Evolutionary conservation across 1,140 invertebrate genomes (phyloP), one percentile per base, ranked within the genome.

Genomic region (Whitmania pigra): DNA sequence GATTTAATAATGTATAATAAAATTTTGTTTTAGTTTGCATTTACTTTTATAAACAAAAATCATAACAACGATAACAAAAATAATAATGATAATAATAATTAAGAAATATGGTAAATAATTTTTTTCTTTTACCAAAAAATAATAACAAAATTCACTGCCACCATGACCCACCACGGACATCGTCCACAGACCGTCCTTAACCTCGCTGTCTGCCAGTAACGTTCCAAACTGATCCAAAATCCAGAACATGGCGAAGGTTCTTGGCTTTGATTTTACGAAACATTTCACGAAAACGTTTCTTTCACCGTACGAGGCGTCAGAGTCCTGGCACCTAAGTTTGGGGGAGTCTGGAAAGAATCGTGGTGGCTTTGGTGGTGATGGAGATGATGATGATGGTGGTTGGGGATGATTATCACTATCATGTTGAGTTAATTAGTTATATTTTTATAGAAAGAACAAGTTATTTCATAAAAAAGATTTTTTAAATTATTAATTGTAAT

Each of bases 111-210:
- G 6, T 36, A 36, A 36, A 36, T 36, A 6, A 36, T 36, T 36
- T 3, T 36, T 36, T 3, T 36, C 6, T 36, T 36, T 36, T 36
- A 36, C n/a, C n/a, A 36, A 36, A 36, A 36, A 36, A 36, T 36
- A 36, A 6, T 36, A 36, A 36, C 6, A 36, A 36, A 36, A 49
- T 49, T 49, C 43, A 3, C 15, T 11, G 15, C 9, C 43, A 49
- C 13, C 2, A 49, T 13, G 43, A 49, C 67, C 20, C 40, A 70
- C 69, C 69, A 20, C 20, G n/a, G 20, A 25, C 6, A 49, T 27
- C 13, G 69, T 49, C 69, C 69, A 70, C 22, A 70, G 49, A 3
- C 49, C 69, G 53, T 70, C 53, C 31, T 20, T 53, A 18, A 70
- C 53, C 49, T 70, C 40, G 3, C 69, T 43, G 4, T 36, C 31